These are phyloP conservation scores for Herpailurus yagouaroundi DNA, from an alignment of 2,113 vertebrate species.

Conservation along the genomic window DNA sequence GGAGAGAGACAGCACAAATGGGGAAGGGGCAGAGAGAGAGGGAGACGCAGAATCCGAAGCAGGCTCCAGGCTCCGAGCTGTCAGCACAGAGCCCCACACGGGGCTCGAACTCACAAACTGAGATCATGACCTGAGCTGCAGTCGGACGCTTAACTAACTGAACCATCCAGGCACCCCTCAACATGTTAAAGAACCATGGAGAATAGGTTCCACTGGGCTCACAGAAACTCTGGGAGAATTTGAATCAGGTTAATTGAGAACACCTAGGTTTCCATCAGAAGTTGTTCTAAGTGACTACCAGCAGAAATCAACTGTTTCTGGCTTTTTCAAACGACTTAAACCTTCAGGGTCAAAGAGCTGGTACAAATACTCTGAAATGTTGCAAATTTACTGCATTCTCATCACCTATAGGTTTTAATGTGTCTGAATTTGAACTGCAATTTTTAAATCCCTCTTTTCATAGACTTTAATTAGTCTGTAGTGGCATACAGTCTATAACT, in stretches of 20 bases:
- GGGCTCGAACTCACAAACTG: too few species aligned
- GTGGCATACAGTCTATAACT: background rate
- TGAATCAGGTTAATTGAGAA: too few species aligned
- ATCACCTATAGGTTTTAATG: background rate
- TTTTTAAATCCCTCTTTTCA: background rate
- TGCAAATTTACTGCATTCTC: background rate
- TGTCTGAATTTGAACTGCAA: background rate
- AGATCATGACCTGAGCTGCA: too few species aligned
- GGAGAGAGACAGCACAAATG: too few species aligned
- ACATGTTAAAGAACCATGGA: background rate
- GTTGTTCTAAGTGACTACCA: background rate
- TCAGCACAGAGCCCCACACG: too few species aligned
- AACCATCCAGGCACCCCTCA: too few species aligned
- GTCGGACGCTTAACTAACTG: too few species aligned
- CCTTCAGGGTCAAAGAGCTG: background rate
- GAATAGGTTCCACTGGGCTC: background rate
- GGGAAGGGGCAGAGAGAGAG: too few species aligned
- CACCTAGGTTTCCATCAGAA: background rate
- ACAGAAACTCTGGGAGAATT: background rate
- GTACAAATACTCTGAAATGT: background rate
- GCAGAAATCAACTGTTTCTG: background rate
- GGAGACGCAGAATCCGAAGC: too few species aligned
- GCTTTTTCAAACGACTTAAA: background rate
- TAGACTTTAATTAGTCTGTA: background rate
- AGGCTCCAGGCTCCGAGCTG: too few species aligned